Base-by-base conservation (phyloP, 2,113 vertebrate species). In the Sardina pilchardus region DNA sequence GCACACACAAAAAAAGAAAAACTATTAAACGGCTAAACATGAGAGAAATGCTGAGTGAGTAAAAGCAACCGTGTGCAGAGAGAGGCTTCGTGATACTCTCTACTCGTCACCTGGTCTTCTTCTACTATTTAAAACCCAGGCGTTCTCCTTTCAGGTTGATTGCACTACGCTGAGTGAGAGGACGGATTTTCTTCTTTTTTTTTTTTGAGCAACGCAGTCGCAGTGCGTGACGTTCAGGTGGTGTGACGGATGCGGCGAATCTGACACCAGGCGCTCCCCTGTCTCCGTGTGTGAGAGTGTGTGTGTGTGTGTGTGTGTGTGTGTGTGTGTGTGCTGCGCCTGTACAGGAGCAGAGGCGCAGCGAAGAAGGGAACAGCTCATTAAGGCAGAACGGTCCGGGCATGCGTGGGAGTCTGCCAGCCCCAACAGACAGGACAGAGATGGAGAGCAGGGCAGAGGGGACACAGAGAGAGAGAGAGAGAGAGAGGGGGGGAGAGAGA, bases 391-490 rank as follows among this genome's bases (percentile, higher is more conserved):
- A 16, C 12, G 34, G 34, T 14, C 71, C 71, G 5, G 30, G 71
- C 30, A 75, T 75, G 71, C 71, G 71, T 75, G 30, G 34, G 71
- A 36, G 71, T 36, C 26, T 36, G 71, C 34, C 71, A 75, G 34
- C 71, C 34, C 71, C 71, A 30, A 36, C 26, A 14, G 30, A 50
- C 26, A 53, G 82, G 47, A 83, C 47, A 48, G 82, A 19, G 82
- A 36, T 43, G 53, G 83, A 67, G 83, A 56, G 84, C 78, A 50
- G 30, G 48, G 59, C 26, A 48, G 85, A 21, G 44, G 67, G 85
- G 43, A 63, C 26, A 53, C 17, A 6, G 16, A 24, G 26, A 39
- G 21, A 45, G 43, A 9, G 19, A 1, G 63, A 84, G 56, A 53
- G 83, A 42, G 39, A 19, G 50, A 42, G 50, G 1, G 56, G 39